phyloP scores from a whole-genome alignment of 2,888 invertebrate species.

The Torymus texanus region DNA sequence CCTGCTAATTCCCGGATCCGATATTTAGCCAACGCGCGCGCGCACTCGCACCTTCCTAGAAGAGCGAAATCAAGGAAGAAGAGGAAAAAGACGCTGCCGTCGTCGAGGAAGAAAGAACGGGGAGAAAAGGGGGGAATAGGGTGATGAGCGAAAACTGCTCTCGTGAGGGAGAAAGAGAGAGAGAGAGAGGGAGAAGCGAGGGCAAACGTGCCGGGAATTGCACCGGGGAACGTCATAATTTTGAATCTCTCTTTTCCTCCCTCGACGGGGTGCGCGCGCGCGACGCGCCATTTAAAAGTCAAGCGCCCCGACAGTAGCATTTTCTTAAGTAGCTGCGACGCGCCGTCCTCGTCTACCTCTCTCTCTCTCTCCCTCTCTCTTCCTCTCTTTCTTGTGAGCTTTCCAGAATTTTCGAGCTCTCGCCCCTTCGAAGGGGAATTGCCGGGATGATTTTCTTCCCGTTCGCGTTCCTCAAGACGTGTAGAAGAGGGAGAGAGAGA shows the following conservation, averaged over 20 bases:
- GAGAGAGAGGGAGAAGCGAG: conserved; percentile 52
- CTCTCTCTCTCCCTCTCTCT: too few species aligned
- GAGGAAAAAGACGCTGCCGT: too few species aligned
- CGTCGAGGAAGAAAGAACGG: not conserved
- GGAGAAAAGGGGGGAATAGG: conserved; percentile 7
- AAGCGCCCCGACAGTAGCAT: conserved; percentile 57
- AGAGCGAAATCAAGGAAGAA: too few species aligned
- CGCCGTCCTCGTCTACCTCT: not conserved
- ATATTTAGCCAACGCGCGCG: too few species aligned
- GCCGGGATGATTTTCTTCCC: too few species aligned
- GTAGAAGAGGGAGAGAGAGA: too few species aligned
- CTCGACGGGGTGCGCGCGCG: conserved; percentile 52
- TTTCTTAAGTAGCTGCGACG: conserved; percentile 54
- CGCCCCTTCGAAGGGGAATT: too few species aligned
- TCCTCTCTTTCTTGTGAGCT: too few species aligned
- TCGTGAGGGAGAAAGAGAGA: conserved; percentile 36
- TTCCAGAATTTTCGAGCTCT: too few species aligned
- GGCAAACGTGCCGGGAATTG: conserved; percentile 59
- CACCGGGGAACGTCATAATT: conserved; percentile 63
- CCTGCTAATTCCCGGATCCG: too few species aligned
- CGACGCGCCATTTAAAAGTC: conserved; percentile 59
- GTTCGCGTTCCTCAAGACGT: too few species aligned
- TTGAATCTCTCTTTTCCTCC: conserved; percentile 58
- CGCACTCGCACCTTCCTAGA: too few species aligned
- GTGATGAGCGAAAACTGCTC: conserved; percentile 48